Evolutionary conservation across 2,113 vertebrate species (phyloP).

Genomic region (Antechinus flavipes): DNA sequence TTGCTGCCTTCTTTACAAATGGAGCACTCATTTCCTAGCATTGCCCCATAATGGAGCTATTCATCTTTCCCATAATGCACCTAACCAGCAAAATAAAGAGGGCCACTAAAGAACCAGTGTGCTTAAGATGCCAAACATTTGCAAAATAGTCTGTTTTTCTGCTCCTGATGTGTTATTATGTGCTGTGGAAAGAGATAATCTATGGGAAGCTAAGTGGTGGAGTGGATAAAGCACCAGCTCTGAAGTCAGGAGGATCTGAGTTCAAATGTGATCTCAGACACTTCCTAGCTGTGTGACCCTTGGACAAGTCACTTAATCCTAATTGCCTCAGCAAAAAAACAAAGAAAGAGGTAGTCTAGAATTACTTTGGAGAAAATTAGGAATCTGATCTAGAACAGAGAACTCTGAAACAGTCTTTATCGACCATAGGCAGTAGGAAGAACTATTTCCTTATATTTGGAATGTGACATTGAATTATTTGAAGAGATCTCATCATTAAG

Average conservation of each 20-base stretch:
- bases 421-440: background rate
- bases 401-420: conserved; percentile 36
- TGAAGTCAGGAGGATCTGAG: too few species aligned
- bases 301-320: too few species aligned
- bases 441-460: background rate
- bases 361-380: conserved; percentile 79
- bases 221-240: too few species aligned
- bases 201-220: too few species aligned
- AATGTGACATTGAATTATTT: background rate
- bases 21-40: background rate
- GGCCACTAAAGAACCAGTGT: conserved; percentile 42
- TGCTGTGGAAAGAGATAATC: conserved; percentile 67
- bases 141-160: conserved; percentile 66
- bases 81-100: conserved; percentile 53
- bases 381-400: conserved; percentile 63
- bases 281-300: too few species aligned
- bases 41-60: conserved; percentile 7
- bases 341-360: conserved; percentile 53
- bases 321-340: too few species aligned
- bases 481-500: background rate
- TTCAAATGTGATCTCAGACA: too few species aligned
- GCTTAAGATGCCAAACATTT: conserved; percentile 68
- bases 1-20: background rate
- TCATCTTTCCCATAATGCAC: conserved; percentile 71
- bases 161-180: conserved; percentile 56